These are phyloP conservation scores for Turritopsis rubra DNA, from an alignment of 30 jellyfish, hydroid and myxozoan species.

Conservation along the genomic window DNA sequence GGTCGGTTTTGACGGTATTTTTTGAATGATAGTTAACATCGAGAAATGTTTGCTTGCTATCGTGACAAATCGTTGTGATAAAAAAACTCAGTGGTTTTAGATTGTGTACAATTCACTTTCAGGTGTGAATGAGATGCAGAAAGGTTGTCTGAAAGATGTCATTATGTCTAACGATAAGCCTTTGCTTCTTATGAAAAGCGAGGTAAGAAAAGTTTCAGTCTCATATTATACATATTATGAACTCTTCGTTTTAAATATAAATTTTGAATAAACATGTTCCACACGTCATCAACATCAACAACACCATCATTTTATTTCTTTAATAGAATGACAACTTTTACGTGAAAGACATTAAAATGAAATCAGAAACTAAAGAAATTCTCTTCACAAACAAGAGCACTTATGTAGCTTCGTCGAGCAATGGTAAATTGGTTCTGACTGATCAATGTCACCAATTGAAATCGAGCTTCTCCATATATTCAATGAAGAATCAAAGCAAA, in stretches of 20 bases:
- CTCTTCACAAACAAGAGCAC: not conserved
- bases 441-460: not conserved
- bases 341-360: not conserved
- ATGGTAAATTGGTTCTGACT: not conserved
- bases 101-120: not conserved
- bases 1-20: too few species aligned
- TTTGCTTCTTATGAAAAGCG: not conserved
- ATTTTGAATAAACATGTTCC: not conserved
- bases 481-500: not conserved
- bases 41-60: not conserved
- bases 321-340: not conserved
- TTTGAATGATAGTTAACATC: too few species aligned
- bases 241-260: not conserved
- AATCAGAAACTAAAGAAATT: not conserved
- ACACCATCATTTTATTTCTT: not conserved
- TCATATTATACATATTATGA: not conserved
- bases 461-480: not conserved
- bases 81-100: not conserved
- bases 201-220: not conserved
- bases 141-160: not conserved
- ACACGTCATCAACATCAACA: not conserved
- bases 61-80: not conserved
- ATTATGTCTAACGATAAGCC: not conserved
- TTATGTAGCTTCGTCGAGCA: not conserved
- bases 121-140: not conserved